These are phyloP conservation scores for Sesamia inferens DNA, from an alignment of 2,888 invertebrate genomes.

Conservation along the genomic window DNA sequence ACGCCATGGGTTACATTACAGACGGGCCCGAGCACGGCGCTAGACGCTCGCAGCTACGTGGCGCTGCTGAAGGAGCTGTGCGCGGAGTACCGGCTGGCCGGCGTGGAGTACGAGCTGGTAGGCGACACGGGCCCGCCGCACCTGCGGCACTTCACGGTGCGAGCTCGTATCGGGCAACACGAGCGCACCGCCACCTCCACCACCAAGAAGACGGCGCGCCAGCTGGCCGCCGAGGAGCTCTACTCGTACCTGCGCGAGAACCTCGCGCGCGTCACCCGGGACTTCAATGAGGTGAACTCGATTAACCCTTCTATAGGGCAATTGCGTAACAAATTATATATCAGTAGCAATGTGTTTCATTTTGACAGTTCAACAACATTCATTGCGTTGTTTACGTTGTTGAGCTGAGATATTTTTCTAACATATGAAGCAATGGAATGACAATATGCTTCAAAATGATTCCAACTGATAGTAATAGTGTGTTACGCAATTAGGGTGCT, in stretches of 20 bases:
- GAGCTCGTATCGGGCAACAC: slow-evolving; percentile 89
- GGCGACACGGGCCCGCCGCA: slow-evolving; percentile 92
- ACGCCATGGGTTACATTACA: neutral
- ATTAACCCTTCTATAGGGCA: neutral
- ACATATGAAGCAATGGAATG: no score
- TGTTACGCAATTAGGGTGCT: no score
- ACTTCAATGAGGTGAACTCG: slow-evolving; percentile 79
- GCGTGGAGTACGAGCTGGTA: slow-evolving; percentile 88
- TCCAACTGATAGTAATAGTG: no score
- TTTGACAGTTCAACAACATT: no score
- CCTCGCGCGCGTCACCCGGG: slow-evolving; percentile 76
- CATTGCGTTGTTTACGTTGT: no score
- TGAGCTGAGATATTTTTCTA: no score
- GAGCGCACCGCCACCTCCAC: slow-evolving; percentile 88
- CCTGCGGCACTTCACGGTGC: slow-evolving; percentile 90
- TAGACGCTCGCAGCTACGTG: slow-evolving; percentile 75
- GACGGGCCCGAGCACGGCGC: slow-evolving; percentile 19
- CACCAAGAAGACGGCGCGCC: slow-evolving; percentile 92
- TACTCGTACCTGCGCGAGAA: slow-evolving; percentile 81
- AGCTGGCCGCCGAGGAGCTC: slow-evolving; percentile 89
- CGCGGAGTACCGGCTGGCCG: slow-evolving; percentile 85
- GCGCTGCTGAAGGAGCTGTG: slow-evolving; percentile 86
- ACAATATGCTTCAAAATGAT: no score
- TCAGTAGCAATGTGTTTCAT: no score
- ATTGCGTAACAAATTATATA: no score